Evolutionary conservation across 2,797 vertebrate species (phyloP).

Genomic region (Danio jaintianensis): DNA sequence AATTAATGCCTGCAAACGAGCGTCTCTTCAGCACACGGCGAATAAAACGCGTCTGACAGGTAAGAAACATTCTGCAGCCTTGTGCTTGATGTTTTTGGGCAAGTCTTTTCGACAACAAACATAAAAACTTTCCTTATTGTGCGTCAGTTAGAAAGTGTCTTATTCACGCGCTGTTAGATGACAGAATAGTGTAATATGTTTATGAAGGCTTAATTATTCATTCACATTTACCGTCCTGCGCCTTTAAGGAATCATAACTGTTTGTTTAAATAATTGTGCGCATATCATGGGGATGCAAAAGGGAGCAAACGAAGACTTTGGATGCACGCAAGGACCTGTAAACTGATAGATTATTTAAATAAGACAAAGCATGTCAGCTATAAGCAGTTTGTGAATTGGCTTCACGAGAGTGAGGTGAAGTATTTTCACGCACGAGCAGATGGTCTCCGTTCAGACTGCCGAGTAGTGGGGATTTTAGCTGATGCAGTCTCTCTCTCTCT

Average conservation of each 20-base stretch:
- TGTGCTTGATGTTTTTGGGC: not conserved
- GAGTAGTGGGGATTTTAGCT: slow-evolving; percentile 52
- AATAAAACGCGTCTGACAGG: slow-evolving; percentile 16
- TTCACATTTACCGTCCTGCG: not conserved
- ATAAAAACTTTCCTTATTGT: not conserved
- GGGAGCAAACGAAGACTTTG: too few species aligned
- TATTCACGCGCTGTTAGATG: not conserved
- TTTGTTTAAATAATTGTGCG: not conserved
- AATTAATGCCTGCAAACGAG: slow-evolving; percentile 19
- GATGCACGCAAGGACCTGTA: not conserved
- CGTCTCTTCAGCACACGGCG: not conserved
- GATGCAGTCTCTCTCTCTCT: slow-evolving; percentile 45
- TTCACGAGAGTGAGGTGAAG: slow-evolving; percentile 17
- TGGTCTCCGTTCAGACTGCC: slow-evolving; percentile 47
- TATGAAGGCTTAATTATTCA: slow-evolving; percentile 7
- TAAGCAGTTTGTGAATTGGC: slow-evolving; percentile 23
- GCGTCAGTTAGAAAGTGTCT: not conserved
- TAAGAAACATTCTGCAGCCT: not conserved
- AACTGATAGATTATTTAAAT: not conserved
- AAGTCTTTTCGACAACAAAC: not conserved
- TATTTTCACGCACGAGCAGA: slow-evolving; percentile 49
- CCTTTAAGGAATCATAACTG: not conserved
- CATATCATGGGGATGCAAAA: not conserved
- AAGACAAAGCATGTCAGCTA: not conserved
- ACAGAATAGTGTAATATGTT: not conserved